Evolutionary conservation across 2,797 vertebrate genomes (phyloP).

Genomic region (Chrosomus eos): DNA sequence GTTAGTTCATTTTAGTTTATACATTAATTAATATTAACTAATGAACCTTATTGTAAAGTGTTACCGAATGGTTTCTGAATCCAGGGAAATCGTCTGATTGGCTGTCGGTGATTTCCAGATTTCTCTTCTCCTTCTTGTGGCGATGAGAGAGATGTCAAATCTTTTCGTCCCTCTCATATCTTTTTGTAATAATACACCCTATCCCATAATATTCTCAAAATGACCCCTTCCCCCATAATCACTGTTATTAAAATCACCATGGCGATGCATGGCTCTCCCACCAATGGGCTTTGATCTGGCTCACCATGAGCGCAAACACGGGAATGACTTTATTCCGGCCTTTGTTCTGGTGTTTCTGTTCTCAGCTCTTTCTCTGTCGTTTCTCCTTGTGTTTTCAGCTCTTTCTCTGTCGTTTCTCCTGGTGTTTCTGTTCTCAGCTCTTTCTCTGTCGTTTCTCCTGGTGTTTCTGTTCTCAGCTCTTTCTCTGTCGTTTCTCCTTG

Average conservation of each 20-base stretch:
- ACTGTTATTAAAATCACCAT: conserved; percentile 62
- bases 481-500: too few species aligned
- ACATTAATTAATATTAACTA: too few species aligned
- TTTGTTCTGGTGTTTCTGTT: conserved; percentile 59
- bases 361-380: conserved; percentile 19
- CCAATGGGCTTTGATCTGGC: conserved; percentile 54
- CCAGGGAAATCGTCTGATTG: background rate
- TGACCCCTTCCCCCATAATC: conserved; percentile 66
- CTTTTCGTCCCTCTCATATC: background rate
- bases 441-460: too few species aligned
- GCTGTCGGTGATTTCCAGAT: background rate
- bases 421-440: too few species aligned
- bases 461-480: too few species aligned
- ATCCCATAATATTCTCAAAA: conserved; percentile 59
- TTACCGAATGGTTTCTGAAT: too few species aligned
- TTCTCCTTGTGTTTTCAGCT: too few species aligned
- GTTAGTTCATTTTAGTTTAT: too few species aligned
- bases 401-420: too few species aligned
- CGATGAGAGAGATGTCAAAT: background rate
- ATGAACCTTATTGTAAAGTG: too few species aligned
- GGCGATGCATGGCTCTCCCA: conserved; percentile 48
- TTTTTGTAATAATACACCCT: conserved; percentile 55
- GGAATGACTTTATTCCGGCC: conserved; percentile 46
- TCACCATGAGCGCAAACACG: conserved; percentile 33
- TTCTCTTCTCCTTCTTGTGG: background rate